Evolutionary conservation across 2,113 vertebrate species (phyloP).

Genomic region (Tachycineta bicolor): DNA sequence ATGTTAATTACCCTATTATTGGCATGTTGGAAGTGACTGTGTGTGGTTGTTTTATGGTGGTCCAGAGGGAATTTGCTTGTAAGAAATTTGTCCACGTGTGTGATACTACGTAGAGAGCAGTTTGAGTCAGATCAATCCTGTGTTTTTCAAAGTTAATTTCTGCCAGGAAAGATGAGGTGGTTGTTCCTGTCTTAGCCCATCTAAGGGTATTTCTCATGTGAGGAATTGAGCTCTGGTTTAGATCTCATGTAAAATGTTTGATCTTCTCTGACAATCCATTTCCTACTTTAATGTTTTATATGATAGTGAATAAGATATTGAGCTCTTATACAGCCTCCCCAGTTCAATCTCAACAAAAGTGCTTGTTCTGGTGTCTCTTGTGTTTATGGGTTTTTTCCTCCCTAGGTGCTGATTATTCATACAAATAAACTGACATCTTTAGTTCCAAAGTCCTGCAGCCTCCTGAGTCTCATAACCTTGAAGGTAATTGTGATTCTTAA

Average conservation of each 20-base stretch:
- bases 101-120: fast-evolving
- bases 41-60: neutral
- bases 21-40: neutral
- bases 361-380: neutral
- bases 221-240: neutral
- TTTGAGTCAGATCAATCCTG: neutral
- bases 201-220: neutral
- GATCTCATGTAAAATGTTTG: neutral
- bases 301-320: neutral
- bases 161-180: neutral
- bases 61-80: neutral
- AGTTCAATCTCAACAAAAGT: neutral
- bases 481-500: constrained; percentile 77
- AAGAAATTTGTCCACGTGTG: neutral
- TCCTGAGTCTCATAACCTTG: constrained; percentile 80
- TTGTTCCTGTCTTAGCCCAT: neutral
- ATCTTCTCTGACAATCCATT: neutral
- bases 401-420: constrained; percentile 89
- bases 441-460: constrained; percentile 86
- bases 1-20: neutral
- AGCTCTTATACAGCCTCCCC: neutral
- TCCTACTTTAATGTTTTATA: neutral
- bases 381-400: neutral
- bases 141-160: neutral
- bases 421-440: constrained; percentile 85